These are phyloP conservation scores for Portunus trituberculatus DNA, from an alignment of 1,140 invertebrate genomes.

Conservation along the genomic window DNA sequence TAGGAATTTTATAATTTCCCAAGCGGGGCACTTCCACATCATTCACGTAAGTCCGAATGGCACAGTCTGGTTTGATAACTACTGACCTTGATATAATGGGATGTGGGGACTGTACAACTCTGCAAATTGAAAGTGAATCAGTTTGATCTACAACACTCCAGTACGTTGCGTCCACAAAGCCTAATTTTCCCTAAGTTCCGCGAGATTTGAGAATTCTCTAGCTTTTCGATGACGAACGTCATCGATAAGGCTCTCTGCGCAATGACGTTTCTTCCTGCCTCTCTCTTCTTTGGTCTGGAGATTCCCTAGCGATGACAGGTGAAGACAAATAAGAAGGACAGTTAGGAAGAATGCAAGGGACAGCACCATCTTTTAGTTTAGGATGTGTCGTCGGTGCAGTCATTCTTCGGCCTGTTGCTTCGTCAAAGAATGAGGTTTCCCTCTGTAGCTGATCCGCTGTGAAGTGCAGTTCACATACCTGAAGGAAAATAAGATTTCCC, in stretches of 20 bases:
- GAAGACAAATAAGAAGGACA: slow-evolving; percentile 53
- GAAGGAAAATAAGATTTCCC: neutral
- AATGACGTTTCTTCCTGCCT: neutral
- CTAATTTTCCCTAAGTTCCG: neutral
- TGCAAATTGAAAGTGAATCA: neutral
- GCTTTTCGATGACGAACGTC: neutral
- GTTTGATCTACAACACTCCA: slow-evolving; percentile 15
- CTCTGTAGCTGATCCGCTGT: neutral
- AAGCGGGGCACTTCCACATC: slow-evolving; percentile 27
- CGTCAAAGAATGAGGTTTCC: neutral
- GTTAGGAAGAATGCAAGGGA: slow-evolving; percentile 39
- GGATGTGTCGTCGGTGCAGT: neutral
- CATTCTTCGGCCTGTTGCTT: neutral
- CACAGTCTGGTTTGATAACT: neutral
- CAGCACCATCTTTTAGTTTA: neutral
- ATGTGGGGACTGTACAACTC: neutral
- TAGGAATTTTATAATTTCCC: slow-evolving; percentile 46
- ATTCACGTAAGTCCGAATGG: neutral
- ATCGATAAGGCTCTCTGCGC: neutral
- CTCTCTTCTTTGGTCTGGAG: neutral
- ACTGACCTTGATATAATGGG: neutral
- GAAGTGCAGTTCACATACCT: slow-evolving; percentile 42
- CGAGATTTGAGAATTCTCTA: neutral
- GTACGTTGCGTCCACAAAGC: neutral
- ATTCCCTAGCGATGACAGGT: neutral